These are phyloP conservation scores for Streptopelia turtur DNA, from an alignment of 2,797 vertebrate genomes.

Conservation along the genomic window DNA sequence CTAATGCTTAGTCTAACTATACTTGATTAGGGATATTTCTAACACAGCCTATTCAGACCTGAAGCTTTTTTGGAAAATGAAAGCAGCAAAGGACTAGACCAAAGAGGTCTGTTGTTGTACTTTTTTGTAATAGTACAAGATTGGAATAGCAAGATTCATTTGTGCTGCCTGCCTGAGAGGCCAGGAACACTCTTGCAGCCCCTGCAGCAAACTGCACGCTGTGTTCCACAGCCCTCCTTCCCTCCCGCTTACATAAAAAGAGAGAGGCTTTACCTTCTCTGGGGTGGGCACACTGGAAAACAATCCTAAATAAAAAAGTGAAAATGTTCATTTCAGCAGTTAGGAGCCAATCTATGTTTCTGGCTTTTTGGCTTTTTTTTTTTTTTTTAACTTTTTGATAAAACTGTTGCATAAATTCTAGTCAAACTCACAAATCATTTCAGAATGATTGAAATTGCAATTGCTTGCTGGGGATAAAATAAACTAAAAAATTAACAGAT, in stretches of 20 bases:
- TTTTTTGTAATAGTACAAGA: background rate
- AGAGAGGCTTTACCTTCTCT: background rate
- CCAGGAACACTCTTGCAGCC: background rate
- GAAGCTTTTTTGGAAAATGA: background rate
- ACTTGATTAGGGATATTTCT: background rate
- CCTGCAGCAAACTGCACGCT: background rate
- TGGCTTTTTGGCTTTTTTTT: background rate
- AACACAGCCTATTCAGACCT: background rate
- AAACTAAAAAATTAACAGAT: background rate
- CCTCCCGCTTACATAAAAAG: background rate
- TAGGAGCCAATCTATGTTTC: background rate
- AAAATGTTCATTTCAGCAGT: background rate
- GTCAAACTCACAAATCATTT: background rate
- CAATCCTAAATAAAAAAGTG: background rate
- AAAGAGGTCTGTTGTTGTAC: background rate
- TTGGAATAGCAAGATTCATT: background rate
- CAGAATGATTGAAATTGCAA: background rate
- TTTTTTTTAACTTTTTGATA: background rate
- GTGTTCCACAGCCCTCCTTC: background rate
- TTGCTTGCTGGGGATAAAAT: background rate
- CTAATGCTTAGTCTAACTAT: background rate
- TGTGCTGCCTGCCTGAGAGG: background rate
- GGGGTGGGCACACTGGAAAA: background rate
- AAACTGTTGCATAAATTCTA: background rate
- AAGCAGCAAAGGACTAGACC: background rate